These are phyloP conservation scores for Lochmaea capreae DNA, from an alignment of 2,888 invertebrate genomes.

Conservation along the genomic window DNA sequence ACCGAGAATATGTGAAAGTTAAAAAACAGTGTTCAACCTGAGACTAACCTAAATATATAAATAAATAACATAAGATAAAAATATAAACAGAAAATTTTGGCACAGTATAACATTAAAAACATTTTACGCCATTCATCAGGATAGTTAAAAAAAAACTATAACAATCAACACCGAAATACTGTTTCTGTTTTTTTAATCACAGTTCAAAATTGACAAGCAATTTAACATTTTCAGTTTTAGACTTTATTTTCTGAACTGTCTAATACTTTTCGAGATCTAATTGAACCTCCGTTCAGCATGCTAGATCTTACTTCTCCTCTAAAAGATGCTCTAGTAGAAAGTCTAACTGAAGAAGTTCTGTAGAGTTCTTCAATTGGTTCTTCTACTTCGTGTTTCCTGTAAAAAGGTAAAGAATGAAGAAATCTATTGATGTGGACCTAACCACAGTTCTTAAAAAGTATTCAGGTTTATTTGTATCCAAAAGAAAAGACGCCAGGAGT, in stretches of 20 bases:
- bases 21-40: background rate
- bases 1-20: too few relatives aligned
- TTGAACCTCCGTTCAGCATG: slow-evolving; percentile 65
- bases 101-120: too few relatives aligned
- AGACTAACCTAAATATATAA: background rate
- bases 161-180: too few relatives aligned
- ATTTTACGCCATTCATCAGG: too few relatives aligned
- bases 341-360: slow-evolving; percentile 58
- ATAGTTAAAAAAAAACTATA: too few relatives aligned
- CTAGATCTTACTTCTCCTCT: slow-evolving; percentile 76
- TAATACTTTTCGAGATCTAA: slow-evolving; percentile 12
- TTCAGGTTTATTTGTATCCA: too few relatives aligned
- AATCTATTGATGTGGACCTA: background rate
- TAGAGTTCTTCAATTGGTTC: slow-evolving; percentile 49
- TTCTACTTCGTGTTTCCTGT: slow-evolving; percentile 50
- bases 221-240: background rate
- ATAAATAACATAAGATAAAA: background rate
- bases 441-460: too few relatives aligned
- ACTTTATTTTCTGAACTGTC: slow-evolving; percentile 8
- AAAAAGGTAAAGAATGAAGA: slow-evolving; percentile 37
- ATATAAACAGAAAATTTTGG: too few relatives aligned
- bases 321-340: slow-evolving; percentile 72
- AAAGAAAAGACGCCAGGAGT: too few relatives aligned
- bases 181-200: background rate
- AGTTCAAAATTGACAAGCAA: slow-evolving; percentile 4